Percentiles rank a stretch among this genome's conserved stretches.
Conservation (phyloP, 2,888 invertebrate genomes). For the Caenorhabditis panamensis region DNA sequence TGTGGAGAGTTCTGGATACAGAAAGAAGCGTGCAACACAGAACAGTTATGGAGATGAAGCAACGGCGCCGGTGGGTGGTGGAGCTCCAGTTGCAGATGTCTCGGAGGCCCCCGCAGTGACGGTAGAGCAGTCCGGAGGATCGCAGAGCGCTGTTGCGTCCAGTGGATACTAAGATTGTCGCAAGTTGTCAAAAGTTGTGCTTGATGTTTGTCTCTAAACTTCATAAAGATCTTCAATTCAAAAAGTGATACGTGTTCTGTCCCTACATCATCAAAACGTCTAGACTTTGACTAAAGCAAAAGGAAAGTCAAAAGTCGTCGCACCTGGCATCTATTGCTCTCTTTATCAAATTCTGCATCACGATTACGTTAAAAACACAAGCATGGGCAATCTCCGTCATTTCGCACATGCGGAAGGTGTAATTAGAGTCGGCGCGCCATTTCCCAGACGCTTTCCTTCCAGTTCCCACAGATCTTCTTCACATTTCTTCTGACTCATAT, state of each 20-base stretch:
- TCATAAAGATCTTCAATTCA: no score
- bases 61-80: constrained; percentile 55
- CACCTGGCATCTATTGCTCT: no score
- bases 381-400: constrained; percentile 1
- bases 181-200: no score
- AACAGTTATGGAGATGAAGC: constrained; percentile 69
- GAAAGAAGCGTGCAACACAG: constrained; percentile 57
- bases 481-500: background rate
- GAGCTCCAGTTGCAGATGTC: constrained; percentile 38
- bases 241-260: no score
- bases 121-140: constrained; percentile 40
- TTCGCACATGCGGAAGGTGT: no score
- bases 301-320: no score
- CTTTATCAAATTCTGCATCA: no score
- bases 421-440: no score
- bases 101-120: constrained; percentile 56
- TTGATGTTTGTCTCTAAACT: no score
- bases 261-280: no score
- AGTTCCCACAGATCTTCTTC: background rate
- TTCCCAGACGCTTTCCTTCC: background rate
- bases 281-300: no score
- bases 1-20: constrained; percentile 65
- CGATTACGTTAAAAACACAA: no score
- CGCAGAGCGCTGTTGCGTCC: constrained; percentile 39
- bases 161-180: constrained; percentile 55